Evolutionary conservation across 2,113 vertebrate genomes (phyloP).

Genomic region (Channa argus): DNA sequence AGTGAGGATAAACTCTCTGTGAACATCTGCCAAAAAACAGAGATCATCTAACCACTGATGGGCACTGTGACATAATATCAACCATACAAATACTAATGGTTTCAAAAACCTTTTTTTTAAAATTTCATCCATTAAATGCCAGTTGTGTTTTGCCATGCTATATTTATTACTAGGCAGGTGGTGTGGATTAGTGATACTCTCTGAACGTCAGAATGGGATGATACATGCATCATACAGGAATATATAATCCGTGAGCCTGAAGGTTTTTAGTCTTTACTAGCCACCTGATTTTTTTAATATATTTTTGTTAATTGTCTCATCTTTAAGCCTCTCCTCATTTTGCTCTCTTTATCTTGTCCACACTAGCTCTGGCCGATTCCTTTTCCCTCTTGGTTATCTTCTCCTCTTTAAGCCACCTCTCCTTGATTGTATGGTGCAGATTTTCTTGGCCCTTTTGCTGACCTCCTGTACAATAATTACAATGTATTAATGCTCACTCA

Average conservation of each 20-base stretch:
- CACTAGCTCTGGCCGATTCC: background rate
- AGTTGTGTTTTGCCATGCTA: background rate
- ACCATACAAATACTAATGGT: conserved; percentile 44
- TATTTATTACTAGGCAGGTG: conserved; percentile 31
- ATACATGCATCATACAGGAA: background rate
- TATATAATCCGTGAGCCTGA: background rate
- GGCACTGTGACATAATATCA: conserved; percentile 47
- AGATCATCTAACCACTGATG: conserved; percentile 55
- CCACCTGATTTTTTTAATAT: background rate
- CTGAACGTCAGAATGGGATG: conserved; percentile 18
- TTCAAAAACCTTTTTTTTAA: background rate
- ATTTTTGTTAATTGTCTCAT: conserved; percentile 3
- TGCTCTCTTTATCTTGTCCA: background rate
- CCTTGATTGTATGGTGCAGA: too few species aligned
- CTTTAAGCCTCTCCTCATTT: background rate
- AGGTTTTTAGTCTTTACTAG: conserved; percentile 1
- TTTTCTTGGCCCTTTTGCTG: background rate
- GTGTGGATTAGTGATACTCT: conserved; percentile 36
- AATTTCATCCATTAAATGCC: too few species aligned
- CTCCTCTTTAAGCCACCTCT: background rate
- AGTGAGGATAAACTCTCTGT: conserved; percentile 50
- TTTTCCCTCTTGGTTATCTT: background rate
- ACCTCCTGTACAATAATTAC: conserved; percentile 5
- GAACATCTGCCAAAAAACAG: conserved; percentile 60
- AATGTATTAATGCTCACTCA: background rate